These are phyloP conservation scores for Phanerotoma sp. DNA, from an alignment of 2,888 invertebrate species.

Conservation along the genomic window DNA sequence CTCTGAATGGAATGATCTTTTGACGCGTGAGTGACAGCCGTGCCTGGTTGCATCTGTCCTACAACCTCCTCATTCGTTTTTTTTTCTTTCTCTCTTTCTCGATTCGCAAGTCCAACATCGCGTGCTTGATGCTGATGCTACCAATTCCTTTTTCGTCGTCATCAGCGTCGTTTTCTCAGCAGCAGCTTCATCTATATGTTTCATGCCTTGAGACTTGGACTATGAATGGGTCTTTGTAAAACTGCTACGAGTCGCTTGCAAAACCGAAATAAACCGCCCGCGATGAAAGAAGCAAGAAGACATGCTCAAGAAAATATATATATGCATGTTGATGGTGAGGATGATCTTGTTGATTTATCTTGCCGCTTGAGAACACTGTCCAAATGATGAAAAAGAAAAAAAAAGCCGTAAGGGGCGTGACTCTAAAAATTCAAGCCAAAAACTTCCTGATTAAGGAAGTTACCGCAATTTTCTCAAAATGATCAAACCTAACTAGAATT, in stretches of 20 bases:
- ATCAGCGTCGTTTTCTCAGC: conserved; percentile 1
- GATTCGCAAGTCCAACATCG: conserved; percentile 30
- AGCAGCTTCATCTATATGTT: too few species aligned
- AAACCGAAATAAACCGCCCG: conserved; percentile 43
- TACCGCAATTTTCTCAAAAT: too few species aligned
- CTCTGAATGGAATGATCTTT: conserved; percentile 38
- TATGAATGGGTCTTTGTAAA: conserved; percentile 47
- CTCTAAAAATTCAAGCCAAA: too few species aligned
- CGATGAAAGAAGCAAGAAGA: conserved; percentile 19
- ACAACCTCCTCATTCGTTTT: too few species aligned
- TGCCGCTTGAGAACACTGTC: too few species aligned
- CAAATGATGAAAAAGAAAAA: too few species aligned
- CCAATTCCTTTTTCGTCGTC: neutral
- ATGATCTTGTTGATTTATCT: too few species aligned
- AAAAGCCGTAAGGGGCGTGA: too few species aligned
- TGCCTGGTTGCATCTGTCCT: conserved; percentile 42
- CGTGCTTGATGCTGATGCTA: conserved; percentile 9
- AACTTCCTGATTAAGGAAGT: too few species aligned
- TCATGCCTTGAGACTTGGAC: conserved; percentile 32
- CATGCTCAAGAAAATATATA: too few species aligned
- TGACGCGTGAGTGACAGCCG: conserved; percentile 47
- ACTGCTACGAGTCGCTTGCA: conserved; percentile 35
- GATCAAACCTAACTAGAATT: too few species aligned
- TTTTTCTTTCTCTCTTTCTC: too few species aligned
- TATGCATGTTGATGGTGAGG: conserved; percentile 6